Evolutionary conservation across 2,888 invertebrate genomes (phyloP).

Genomic region (Glyphotaelius pellucidus): DNA sequence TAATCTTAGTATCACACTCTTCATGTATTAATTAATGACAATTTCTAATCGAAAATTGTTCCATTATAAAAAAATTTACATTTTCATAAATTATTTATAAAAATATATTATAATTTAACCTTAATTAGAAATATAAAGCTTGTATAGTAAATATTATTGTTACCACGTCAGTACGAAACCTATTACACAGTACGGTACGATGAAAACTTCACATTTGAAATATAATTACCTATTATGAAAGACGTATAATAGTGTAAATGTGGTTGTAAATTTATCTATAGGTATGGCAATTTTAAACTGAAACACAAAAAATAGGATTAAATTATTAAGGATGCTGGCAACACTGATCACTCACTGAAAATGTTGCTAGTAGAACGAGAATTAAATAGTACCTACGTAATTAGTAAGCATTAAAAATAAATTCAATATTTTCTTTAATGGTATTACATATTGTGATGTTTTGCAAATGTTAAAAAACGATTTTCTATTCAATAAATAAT

Average conservation of each 20-base stretch:
- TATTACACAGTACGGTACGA: neutral
- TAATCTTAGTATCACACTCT: slow-evolving; percentile 66
- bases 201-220: neutral
- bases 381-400: neutral
- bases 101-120: slow-evolving; percentile 44
- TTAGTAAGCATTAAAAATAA: neutral
- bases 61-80: slow-evolving; percentile 52
- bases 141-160: slow-evolving; percentile 11
- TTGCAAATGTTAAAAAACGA: neutral
- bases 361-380: neutral
- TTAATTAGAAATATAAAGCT: slow-evolving; percentile 38
- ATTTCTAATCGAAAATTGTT: slow-evolving; percentile 51
- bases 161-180: neutral
- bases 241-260: neutral
- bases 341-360: neutral
- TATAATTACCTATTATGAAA: neutral
- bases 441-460: neutral
- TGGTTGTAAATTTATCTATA: neutral
- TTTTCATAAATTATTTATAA: slow-evolving; percentile 56
- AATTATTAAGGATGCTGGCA: neutral
- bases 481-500: neutral
- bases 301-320: neutral
- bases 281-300: neutral
- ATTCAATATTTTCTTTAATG: neutral
- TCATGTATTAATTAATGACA: slow-evolving; percentile 59